phyloP scores from a whole-genome alignment of 2,888 invertebrate species.

The Eilema caniola region DNA sequence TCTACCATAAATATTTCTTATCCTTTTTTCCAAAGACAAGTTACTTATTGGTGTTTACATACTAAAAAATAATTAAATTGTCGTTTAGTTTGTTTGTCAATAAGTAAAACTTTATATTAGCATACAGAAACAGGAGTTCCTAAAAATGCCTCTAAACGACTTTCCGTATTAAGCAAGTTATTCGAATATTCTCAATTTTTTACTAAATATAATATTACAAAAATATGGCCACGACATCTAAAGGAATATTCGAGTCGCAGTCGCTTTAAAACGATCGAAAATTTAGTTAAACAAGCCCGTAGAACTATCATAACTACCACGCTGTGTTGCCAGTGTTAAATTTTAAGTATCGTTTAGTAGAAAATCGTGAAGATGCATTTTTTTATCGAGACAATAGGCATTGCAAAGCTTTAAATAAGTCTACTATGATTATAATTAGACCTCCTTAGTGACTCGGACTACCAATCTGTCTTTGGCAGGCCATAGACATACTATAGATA shows the following conservation, averaged over 20 bases:
- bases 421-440: constrained; percentile 22
- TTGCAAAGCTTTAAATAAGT: constrained; percentile 57
- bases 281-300: constrained; percentile 68
- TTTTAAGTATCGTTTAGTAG: constrained; percentile 56
- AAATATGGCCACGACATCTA: background rate
- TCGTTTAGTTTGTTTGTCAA: constrained; percentile 2
- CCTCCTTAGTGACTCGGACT: constrained; percentile 10
- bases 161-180: constrained; percentile 32
- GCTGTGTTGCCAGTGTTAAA: constrained; percentile 72
- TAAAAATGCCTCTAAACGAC: constrained; percentile 57
- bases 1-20: constrained; percentile 8
- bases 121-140: constrained; percentile 54
- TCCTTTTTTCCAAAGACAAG: background rate
- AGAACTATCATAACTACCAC: constrained; percentile 69
- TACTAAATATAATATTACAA: background rate
- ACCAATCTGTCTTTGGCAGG: constrained; percentile 9
- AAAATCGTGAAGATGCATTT: constrained; percentile 53
- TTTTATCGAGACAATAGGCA: constrained; percentile 60
- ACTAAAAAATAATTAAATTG: background rate
- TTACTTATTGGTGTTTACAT: background rate
- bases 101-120: constrained; percentile 6
- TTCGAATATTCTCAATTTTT: background rate
- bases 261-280: constrained; percentile 52
- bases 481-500: constrained; percentile 10
- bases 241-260: constrained; percentile 16